phyloP scores from a whole-genome alignment of 2,888 invertebrate genomes.

The Neoascia interrupta region DNA sequence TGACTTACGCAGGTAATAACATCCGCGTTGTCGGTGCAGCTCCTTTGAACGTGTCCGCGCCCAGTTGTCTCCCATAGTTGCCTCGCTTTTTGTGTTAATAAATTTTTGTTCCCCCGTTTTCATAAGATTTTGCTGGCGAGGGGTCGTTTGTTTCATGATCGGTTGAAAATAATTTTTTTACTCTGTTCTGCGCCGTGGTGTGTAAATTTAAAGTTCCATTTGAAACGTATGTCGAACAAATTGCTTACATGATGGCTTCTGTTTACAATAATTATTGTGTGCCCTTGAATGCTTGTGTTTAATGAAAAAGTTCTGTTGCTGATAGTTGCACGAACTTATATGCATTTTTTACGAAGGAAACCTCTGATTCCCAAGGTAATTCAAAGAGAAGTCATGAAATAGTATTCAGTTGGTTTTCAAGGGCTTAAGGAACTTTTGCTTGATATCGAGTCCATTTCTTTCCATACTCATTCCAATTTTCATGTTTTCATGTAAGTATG shows the following conservation, averaged over 20 bases:
- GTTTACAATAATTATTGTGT: constrained; percentile 45
- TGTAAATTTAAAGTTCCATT: constrained; percentile 66
- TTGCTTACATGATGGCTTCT: constrained; percentile 67
- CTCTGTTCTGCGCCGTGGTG: constrained; percentile 30
- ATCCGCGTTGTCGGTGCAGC: constrained; percentile 33
- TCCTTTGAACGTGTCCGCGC: constrained; percentile 60
- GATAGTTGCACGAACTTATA: not conserved
- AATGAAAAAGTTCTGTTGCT: not conserved
- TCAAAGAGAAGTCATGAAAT: too few species aligned
- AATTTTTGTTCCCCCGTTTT: constrained; percentile 22
- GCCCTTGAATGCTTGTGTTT: constrained; percentile 14
- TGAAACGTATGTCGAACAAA: constrained; percentile 63
- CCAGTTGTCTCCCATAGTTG: constrained; percentile 56
- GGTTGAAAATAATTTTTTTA: constrained; percentile 50
- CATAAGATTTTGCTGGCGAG: constrained; percentile 40
- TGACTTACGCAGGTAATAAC: constrained; percentile 63
- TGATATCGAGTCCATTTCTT: too few species aligned
- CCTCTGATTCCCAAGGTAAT: too few species aligned
- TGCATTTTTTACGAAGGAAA: not conserved
- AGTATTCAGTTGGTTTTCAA: too few species aligned
- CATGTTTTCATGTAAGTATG: too few species aligned
- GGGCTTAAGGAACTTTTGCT: too few species aligned
- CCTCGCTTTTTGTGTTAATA: constrained; percentile 35
- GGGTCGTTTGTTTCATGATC: constrained; percentile 63
- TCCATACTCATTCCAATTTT: too few species aligned